These are phyloP conservation scores for Dendrolimus pini DNA, from an alignment of 2,888 invertebrate genomes.

Conservation along the genomic window DNA sequence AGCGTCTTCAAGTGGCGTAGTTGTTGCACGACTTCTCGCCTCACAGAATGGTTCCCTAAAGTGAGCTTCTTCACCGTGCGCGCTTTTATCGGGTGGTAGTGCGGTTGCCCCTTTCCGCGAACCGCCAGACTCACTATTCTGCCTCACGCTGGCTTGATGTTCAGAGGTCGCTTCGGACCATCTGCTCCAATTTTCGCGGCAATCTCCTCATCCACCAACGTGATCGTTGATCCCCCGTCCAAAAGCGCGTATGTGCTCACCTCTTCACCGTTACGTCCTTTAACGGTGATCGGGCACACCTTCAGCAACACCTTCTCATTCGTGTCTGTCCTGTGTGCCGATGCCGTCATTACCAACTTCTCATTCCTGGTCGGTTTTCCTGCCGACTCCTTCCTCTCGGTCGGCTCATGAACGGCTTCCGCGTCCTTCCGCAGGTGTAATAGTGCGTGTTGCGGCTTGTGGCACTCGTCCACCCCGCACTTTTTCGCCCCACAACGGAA, in stretches of 20 bases:
- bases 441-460: background rate
- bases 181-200: slow-evolving; percentile 4
- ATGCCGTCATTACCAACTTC: background rate
- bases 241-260: slow-evolving; percentile 6
- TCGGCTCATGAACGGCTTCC: background rate
- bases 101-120: background rate
- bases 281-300: slow-evolving; percentile 4
- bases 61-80: slow-evolving; percentile 2
- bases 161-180: slow-evolving; percentile 2
- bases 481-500: background rate
- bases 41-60: background rate
- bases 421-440: background rate
- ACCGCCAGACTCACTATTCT: background rate
- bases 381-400: too few species aligned
- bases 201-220: slow-evolving; percentile 3
- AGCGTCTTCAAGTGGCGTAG: background rate
- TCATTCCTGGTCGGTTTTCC: background rate
- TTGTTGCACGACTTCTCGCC: background rate
- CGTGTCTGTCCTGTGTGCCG: background rate
- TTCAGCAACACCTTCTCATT: background rate
- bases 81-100: background rate
- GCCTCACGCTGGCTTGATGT: background rate
- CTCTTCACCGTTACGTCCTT: slow-evolving; percentile 5
- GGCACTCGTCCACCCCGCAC: background rate
- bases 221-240: slow-evolving; percentile 11